Evolutionary conservation across 2,797 vertebrate species (phyloP).

Genomic region (Phrynocephalus vlangalii): DNA sequence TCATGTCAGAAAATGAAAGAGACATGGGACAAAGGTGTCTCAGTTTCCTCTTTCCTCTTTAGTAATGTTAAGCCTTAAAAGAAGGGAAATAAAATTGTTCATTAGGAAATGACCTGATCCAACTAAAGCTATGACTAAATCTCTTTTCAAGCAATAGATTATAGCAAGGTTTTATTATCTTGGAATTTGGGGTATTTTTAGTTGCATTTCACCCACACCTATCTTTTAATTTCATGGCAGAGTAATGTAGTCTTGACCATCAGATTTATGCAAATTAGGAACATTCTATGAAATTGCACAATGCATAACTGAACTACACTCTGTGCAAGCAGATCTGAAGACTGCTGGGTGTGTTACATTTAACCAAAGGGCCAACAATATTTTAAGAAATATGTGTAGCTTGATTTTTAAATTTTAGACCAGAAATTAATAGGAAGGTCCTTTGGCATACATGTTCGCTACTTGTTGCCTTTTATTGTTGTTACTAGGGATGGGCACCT

Average conservation of each 20-base stretch:
- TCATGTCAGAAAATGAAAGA: background rate
- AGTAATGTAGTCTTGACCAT: background rate
- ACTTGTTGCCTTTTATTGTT: background rate
- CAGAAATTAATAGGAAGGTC: background rate
- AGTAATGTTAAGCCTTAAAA: background rate
- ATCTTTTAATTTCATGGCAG: background rate
- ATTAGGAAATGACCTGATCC: background rate
- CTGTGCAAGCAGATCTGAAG: background rate
- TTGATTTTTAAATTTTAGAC: background rate
- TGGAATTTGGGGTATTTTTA: background rate
- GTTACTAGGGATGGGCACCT: background rate
- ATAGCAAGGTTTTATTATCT: slow-evolving; percentile 7
- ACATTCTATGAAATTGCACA: background rate
- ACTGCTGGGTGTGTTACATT: background rate
- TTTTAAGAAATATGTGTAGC: background rate
- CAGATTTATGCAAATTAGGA: slow-evolving; percentile 5
- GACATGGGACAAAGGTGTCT: background rate
- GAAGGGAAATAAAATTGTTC: background rate
- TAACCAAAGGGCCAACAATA: background rate
- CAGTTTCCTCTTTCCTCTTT: background rate
- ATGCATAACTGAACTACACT: background rate
- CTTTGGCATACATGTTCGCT: background rate
- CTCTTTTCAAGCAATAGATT: background rate
- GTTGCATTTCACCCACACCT: background rate
- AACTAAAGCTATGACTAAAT: background rate